Evolutionary conservation across 2,888 invertebrate genomes (phyloP), one percentile per base, ranked within the genome.

Genomic region (Ypsolopha sequella): DNA sequence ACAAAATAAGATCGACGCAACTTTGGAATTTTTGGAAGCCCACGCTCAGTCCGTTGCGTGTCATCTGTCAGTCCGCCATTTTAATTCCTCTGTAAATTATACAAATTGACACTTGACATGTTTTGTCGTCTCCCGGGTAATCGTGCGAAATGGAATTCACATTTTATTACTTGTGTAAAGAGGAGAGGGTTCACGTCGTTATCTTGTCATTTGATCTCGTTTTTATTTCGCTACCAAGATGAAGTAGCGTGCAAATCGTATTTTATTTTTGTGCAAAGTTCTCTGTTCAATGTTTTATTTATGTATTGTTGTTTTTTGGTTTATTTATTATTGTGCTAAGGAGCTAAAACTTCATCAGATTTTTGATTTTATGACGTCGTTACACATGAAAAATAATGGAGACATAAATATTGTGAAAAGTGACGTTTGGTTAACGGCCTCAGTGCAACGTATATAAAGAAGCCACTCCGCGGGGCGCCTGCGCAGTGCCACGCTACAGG

Each of bases 21-120:
- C 34, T 14, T 14, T 14, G 10, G 33, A 9, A 3, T 2, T 10
- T n/a, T 11, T 33, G 11, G 9, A 7, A 24, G 24, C 24, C n/a
- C 24, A 4, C 11, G 11, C 38, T 36, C 36, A 10, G 51, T 38
- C 13, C 69, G 66, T 64, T 59, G 67, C 72, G 72, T 72, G 79
- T 77, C 80, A 77, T 72, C 78, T 78, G 80, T 82, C 80, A 78
- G 62, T 60, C 69, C 65, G 68, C 71, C 73, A 73, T 80, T 80
- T 81, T 81, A 82, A 81, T 79, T 78, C 66, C 59, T 65, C 61
- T 68, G 73, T 72, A 79, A 81, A 80, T 80, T 81, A 76, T 66
- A 73, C 64, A 76, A 82, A 80, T 80, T 82, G 81, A 80, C 81
- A 80, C 63, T 79, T 84, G 82, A 80, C 76, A 78, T 80, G 74